These are phyloP conservation scores for Lacerta viridis DNA, from an alignment of 2,797 vertebrate genomes.

Conservation along the genomic window DNA sequence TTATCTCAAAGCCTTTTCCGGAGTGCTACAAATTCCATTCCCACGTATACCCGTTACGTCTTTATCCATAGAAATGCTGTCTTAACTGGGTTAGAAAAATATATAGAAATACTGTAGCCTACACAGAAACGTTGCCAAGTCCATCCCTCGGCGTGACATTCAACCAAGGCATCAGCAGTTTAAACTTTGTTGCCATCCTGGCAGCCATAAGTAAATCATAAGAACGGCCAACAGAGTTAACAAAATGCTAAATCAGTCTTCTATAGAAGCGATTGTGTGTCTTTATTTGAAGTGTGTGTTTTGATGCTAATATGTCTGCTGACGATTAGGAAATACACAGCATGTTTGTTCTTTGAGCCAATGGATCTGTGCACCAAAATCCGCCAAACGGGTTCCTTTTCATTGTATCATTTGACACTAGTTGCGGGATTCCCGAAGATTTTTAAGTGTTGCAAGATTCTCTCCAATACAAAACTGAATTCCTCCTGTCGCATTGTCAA, in stretches of 20 bases:
- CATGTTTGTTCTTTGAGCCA: constrained; percentile 6
- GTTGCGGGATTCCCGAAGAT: not conserved
- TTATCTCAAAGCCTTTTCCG: not conserved
- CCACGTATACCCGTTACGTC: not conserved
- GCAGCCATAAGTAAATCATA: not conserved
- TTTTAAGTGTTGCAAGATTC: constrained; percentile 2
- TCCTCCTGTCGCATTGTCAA: not conserved
- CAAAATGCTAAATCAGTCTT: not conserved
- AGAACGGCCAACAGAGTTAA: no score
- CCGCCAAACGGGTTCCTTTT: constrained; percentile 36
- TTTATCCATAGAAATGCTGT: not conserved
- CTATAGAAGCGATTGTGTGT: not conserved
- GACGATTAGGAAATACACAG: not conserved
- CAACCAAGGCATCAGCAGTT: not conserved
- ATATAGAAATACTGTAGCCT: not conserved
- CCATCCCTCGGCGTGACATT: not conserved
- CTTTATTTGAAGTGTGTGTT: not conserved
- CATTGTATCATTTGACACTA: not conserved
- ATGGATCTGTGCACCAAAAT: constrained; percentile 24
- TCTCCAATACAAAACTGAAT: not conserved
- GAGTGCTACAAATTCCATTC: not conserved
- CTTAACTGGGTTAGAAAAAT: not conserved
- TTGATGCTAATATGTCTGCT: not conserved
- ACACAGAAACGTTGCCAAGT: fast-evolving
- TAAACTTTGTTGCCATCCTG: fast-evolving